phyloP scores from a whole-genome alignment of 2,797 vertebrate genomes.

The Alouatta caraya region DNA sequence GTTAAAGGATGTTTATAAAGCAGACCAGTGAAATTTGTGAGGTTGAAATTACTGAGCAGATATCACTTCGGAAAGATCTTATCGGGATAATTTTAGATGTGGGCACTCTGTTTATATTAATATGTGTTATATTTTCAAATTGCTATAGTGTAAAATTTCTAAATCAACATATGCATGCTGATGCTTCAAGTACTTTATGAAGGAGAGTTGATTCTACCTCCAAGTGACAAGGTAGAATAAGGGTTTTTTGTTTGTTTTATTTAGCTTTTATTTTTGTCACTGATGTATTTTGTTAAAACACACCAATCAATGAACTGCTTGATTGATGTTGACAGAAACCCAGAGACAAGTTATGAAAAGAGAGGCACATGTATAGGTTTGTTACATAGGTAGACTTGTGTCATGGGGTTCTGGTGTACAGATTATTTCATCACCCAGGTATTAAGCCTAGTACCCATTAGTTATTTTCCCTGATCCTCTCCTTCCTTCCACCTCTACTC shows the following conservation, averaged over 20 bases:
- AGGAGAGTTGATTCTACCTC: constrained; percentile 15
- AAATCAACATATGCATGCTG: background rate
- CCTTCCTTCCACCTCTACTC: background rate
- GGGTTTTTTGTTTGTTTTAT: background rate
- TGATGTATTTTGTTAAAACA: background rate
- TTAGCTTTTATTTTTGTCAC: background rate
- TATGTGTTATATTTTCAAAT: constrained; percentile 18
- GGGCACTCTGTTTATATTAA: background rate
- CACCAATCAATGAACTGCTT: background rate
- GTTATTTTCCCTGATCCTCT: background rate
- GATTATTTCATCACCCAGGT: background rate
- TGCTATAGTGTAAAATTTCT: background rate
- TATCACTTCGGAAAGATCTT: background rate
- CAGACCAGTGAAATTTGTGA: background rate
- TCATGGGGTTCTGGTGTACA: background rate
- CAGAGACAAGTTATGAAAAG: background rate
- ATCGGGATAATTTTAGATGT: background rate
- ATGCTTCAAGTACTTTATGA: background rate
- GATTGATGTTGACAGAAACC: background rate
- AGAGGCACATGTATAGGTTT: background rate
- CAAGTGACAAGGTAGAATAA: background rate
- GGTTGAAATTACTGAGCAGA: background rate
- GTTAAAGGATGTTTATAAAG: background rate
- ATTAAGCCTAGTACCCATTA: background rate
- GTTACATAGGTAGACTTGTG: background rate